These are phyloP conservation scores for Heliconius congener DNA, from an alignment of 1,140 invertebrate species.

Conservation along the genomic window DNA sequence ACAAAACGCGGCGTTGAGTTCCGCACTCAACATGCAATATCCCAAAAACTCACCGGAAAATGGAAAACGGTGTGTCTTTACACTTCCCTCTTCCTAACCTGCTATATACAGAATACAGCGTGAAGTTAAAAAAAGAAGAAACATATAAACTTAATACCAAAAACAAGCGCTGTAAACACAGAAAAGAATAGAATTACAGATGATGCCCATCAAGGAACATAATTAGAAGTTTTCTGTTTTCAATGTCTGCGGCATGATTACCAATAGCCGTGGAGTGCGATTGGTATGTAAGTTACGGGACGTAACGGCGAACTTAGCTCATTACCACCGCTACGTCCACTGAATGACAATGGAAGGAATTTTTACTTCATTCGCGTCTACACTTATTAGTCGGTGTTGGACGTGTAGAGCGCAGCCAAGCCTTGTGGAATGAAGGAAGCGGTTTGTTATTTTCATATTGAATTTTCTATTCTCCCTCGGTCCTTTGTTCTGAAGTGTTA, in stretches of 20 bases:
- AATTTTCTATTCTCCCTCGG: constrained; percentile 26
- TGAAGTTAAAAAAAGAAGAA: not conserved
- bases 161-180: not conserved
- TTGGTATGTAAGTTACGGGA: constrained; percentile 78
- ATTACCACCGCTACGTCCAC: constrained; percentile 68
- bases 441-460: constrained; percentile 42
- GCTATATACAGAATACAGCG: too few relatives aligned
- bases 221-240: constrained; percentile 71
- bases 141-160: not conserved
- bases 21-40: too few relatives aligned
- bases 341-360: constrained; percentile 76
- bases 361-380: constrained; percentile 73
- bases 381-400: constrained; percentile 65
- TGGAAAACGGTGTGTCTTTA: too few relatives aligned
- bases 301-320: constrained; percentile 78
- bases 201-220: constrained; percentile 48
- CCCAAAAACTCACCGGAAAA: too few relatives aligned
- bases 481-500: constrained; percentile 32
- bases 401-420: constrained; percentile 43
- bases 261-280: constrained; percentile 60
- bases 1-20: too few relatives aligned
- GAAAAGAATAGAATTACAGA: constrained; percentile 10
- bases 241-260: constrained; percentile 71
- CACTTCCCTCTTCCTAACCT: too few relatives aligned
- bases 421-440: constrained; percentile 24